Evolutionary conservation across 2,797 vertebrate species (phyloP).

Genomic region (Siniperca undulata): DNA sequence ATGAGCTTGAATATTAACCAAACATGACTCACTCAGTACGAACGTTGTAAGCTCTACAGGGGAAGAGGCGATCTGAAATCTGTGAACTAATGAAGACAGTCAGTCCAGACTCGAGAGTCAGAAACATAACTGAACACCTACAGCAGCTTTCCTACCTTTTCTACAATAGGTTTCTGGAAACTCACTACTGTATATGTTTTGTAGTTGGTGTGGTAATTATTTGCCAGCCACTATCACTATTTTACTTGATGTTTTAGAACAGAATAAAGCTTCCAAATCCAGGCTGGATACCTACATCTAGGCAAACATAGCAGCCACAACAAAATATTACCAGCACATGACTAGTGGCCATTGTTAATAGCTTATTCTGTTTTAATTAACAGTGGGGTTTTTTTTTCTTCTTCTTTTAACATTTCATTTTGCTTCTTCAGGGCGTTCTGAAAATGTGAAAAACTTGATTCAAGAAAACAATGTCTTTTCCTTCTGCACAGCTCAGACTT

Average conservation of each 20-base stretch:
- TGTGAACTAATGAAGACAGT: constrained; percentile 10
- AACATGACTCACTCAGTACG: constrained; percentile 28
- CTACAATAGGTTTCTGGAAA: constrained; percentile 13
- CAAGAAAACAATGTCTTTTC: constrained; percentile 19
- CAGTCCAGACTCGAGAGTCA: constrained; percentile 12
- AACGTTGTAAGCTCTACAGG: constrained; percentile 1
- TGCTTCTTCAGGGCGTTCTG: constrained; percentile 13
- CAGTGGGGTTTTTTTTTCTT: neutral
- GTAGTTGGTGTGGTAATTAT: constrained; percentile 14
- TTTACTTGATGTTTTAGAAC: neutral
- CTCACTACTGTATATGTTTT: neutral
- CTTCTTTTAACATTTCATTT: neutral
- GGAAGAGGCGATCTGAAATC: constrained; percentile 17
- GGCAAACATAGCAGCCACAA: constrained; percentile 31
- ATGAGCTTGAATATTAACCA: constrained; percentile 43
- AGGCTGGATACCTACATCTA: neutral
- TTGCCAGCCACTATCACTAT: neutral
- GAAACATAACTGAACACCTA: constrained; percentile 17
- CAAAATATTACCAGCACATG: constrained; percentile 13
- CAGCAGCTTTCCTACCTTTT: neutral
- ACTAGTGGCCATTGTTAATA: constrained; percentile 18
- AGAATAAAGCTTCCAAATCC: constrained; percentile 27
- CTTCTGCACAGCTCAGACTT: constrained; percentile 20
- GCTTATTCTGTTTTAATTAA: constrained; percentile 25
- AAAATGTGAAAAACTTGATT: constrained; percentile 12